Base-by-base conservation (phyloP, 2,113 vertebrate species). In the Mormyrus iriodes region DNA sequence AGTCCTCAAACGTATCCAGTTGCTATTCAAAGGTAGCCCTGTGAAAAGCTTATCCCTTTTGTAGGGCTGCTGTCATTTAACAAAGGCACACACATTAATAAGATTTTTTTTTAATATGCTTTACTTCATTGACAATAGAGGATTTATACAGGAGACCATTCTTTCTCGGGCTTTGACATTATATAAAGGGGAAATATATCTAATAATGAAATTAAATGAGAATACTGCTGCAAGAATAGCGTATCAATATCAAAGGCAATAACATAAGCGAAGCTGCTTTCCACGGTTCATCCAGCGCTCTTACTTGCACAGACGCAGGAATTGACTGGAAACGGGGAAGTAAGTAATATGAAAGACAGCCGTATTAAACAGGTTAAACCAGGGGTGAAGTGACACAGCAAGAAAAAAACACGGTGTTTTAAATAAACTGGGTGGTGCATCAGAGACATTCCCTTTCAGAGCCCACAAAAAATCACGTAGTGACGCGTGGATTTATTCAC, bases 401-500 rank as follows among this genome's bases (percentile, higher is more conserved):
- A 88, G 17, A 24, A 53, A 79, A 53, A 79, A 52, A 21, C 35
- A 10, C 39, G 58, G 42, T 61, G 21, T 87, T 86, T 55, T 48
- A 55, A 13, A 55, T 53, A 86, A 86, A 55, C 49, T 27, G 49
- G 46, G 35, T 15, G 15, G 27, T 39, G 31, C 9, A 35, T 53
- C 31, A 48, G 2, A 85, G 55, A 48, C 52, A 91, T 89, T 91
- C 91, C 92, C 90, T 91, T 91, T 91, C 86, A 82, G 93, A 93
- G 73, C 89, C 92, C 90, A 84, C 88, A 91, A 90, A 89, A 89
- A 82, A 88, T 89, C 90, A 86, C 89, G 88, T 89, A 92, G 92
- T 93, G 92, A 90, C 91, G 90, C 84, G 79, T 79, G 90, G 89
- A 93, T 93, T 93, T 92, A 94, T 95, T 95, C 93, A 90, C 89